Evolutionary conservation across 1,140 invertebrate species (phyloP).

Genomic region (Diachasma alloeum): DNA sequence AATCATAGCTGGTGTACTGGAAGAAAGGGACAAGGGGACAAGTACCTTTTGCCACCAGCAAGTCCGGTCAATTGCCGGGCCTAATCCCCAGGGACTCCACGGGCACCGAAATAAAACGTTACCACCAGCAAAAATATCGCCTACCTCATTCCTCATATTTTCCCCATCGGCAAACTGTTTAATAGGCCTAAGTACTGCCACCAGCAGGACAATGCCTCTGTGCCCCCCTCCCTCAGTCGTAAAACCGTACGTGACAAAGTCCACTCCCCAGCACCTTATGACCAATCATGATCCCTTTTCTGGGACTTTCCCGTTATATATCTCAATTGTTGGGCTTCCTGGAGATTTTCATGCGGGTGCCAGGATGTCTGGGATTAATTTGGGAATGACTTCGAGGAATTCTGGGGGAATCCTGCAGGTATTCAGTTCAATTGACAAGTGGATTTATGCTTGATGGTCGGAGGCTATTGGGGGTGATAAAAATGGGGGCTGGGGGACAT

Average conservation of each 20-base stretch:
- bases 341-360: neutral
- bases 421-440: no score
- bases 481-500: no score
- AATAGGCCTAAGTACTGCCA: conserved; percentile 23
- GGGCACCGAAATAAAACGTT: neutral
- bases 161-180: neutral
- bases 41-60: neutral
- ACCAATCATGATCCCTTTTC: neutral
- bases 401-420: neutral
- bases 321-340: neutral
- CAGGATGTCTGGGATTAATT: neutral
- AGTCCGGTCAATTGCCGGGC: neutral
- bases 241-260: neutral
- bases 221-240: neutral
- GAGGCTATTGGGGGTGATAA: no score
- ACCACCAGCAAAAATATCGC: neutral
- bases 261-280: neutral
- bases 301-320: neutral
- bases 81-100: neutral
- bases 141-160: conserved; percentile 11
- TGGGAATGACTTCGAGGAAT: neutral
- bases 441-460: neutral
- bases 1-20: neutral
- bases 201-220: conserved; percentile 21
- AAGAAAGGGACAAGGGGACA: neutral